Conservation (phyloP, 2,113 vertebrate species). For the Calidris pugnax region DNA sequence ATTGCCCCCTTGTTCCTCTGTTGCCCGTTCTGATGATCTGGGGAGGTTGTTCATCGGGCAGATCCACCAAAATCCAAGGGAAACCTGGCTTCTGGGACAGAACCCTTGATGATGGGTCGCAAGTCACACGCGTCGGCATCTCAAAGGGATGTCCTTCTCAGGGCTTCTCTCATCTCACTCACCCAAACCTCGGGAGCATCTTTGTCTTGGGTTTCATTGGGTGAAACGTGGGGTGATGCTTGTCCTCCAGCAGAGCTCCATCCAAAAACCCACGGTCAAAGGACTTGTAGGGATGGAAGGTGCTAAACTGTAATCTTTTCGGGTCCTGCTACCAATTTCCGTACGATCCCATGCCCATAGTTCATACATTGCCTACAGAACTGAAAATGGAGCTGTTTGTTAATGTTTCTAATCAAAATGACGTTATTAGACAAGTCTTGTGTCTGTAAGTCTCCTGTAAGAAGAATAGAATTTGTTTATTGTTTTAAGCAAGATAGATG, state of each 20-base stretch:
- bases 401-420: background rate
- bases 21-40: background rate
- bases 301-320: background rate
- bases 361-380: background rate
- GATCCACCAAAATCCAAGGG: background rate
- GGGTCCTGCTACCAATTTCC: background rate
- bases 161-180: background rate
- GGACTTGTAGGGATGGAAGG: background rate
- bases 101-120: background rate
- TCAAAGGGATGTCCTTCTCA: background rate
- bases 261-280: background rate
- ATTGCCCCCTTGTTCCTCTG: background rate
- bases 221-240: background rate
- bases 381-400: background rate
- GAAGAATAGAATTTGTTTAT: background rate
- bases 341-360: background rate
- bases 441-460: background rate
- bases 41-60: background rate
- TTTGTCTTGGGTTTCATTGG: background rate
- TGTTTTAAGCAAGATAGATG: background rate
- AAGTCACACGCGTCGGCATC: accelerated
- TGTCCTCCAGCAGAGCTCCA: background rate
- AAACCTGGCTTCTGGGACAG: background rate
- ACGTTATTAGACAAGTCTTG: background rate
- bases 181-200: background rate